Evolutionary conservation across 2,113 vertebrate genomes (phyloP), one percentile per base, ranked within the genome.

Genomic region (Lagopus muta): DNA sequence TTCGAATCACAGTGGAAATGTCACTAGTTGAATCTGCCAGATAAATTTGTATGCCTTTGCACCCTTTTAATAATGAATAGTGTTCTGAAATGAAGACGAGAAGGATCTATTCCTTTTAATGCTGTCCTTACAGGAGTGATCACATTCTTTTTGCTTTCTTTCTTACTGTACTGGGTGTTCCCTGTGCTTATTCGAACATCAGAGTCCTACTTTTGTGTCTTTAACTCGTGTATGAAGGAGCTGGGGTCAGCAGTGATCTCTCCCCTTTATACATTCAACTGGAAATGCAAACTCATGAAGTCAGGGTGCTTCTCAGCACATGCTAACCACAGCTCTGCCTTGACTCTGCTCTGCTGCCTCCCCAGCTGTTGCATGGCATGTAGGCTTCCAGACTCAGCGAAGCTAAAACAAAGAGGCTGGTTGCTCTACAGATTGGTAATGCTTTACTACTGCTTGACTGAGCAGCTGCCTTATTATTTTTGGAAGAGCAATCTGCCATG

Each of bases 281-380:
- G 22, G 60, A 85, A 71, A 57, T 16, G n/a, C 0, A 0, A 78
- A 64, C 4, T 10, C 4, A 2, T 87, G 32, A 65, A 57, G n/a
- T 34, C 2, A n/a, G 20, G 4, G 18, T 72, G 16, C 62, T 87
- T 87, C 16, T 89, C 38, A 55, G 5, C 12, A 38, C 25, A 30
- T 3, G 16, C 8, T 57, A 55, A 48, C 0, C 11, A 27, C 64
- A 45, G 34, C 13, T 92, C 25, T 92, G 58, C 48, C 60, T 81
- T 75, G 42, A 78, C 52, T 24, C 11, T 62, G 17, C 24, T 50
- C 10, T 74, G 13, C 81, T 89, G 70, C 58, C 17, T 74, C 30
- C 17, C 17, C 36, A 61, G 34, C 60, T 84, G 36, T 32, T 74
- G 64, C 22, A 30, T 5, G 12, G 25, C 19, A 5, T 30, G 45